phyloP scores from a whole-genome alignment of 1,140 invertebrate genomes.

The Bombus haemorrhoidalis region DNA sequence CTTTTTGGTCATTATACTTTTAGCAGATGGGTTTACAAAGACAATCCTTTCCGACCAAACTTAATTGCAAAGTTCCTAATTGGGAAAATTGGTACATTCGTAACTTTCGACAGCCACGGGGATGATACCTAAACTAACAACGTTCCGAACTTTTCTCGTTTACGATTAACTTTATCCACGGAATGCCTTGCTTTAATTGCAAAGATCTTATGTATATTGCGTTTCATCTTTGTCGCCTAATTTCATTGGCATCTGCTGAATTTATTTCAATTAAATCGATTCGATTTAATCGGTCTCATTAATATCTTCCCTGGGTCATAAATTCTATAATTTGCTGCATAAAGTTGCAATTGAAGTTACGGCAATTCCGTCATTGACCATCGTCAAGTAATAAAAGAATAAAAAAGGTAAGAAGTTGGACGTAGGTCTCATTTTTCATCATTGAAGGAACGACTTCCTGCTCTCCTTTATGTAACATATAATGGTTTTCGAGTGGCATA shows the following conservation, averaged over 20 bases:
- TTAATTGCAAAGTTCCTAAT: constrained; percentile 55
- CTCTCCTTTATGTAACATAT: constrained; percentile 26
- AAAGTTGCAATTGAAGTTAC: background rate
- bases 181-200: constrained; percentile 44
- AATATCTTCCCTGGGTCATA: background rate
- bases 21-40: constrained; percentile 35
- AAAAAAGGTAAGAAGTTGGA: background rate
- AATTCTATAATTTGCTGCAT: background rate
- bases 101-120: constrained; percentile 62
- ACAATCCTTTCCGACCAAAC: constrained; percentile 40
- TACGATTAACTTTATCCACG: constrained; percentile 48
- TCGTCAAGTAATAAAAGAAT: background rate
- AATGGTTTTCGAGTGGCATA: constrained; percentile 2
- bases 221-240: constrained; percentile 44
- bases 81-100: constrained; percentile 59
- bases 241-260: background rate
- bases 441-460: constrained; percentile 37
- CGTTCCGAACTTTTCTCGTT: constrained; percentile 62
- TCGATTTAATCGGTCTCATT: too few species aligned
- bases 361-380: background rate
- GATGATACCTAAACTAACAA: constrained; percentile 60
- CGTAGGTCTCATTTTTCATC: constrained; percentile 31
- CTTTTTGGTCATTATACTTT: constrained; percentile 42
- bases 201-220: constrained; percentile 55
- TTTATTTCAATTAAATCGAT: constrained; percentile 7